Base-by-base conservation (phyloP, 2,888 invertebrate genomes). In the Ornithoptera alexandrae region DNA sequence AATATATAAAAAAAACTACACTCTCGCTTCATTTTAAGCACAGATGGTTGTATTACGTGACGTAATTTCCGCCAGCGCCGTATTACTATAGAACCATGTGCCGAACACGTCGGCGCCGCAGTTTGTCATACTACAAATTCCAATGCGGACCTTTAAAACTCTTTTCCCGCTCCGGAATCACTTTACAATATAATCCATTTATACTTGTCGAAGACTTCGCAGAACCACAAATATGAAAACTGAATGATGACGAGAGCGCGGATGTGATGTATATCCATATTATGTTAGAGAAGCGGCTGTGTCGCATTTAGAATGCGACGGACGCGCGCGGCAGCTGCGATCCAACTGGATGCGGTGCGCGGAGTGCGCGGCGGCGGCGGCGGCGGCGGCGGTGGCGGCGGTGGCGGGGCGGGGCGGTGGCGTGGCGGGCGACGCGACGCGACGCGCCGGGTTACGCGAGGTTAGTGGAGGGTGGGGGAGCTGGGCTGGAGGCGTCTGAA, bases 101-200 rank as follows among this genome's bases (percentile, higher is more conserved):
- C 85, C 86, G 85, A 86, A 86, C 91, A 92, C 89, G 92, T 89
- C 91, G 90, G 87, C 87, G 85, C 84, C 79, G 83, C 84, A 81
- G 82, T 81, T 84, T 82, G 88, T 85, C 88, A 84, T 89, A 85
- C 87, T 86, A 87, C 83, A 90, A 90, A 91, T 90, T 90, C 90
- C 91, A 87, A 86, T 88, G 89, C 91, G 87, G 88, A 91, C 90
- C 89, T 91, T 88, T 87, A 78, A 84, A 83, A 86, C 7, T 83
- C 82, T 83, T 83, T 79, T 78, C 77, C 8, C 79, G 82, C 81
- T 81, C 80, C 79, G 77, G 80, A 76, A 79, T 80, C 89, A 90
- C 90, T 91, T 89, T 88, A 92, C 88, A 92, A 90, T 90, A 92
- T 92, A 92, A 92, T 92, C 92, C 92, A 92, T 92, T 91, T 91